These are phyloP conservation scores for Folsomia manolachei DNA, from an alignment of 2,888 invertebrate species.

Conservation along the genomic window DNA sequence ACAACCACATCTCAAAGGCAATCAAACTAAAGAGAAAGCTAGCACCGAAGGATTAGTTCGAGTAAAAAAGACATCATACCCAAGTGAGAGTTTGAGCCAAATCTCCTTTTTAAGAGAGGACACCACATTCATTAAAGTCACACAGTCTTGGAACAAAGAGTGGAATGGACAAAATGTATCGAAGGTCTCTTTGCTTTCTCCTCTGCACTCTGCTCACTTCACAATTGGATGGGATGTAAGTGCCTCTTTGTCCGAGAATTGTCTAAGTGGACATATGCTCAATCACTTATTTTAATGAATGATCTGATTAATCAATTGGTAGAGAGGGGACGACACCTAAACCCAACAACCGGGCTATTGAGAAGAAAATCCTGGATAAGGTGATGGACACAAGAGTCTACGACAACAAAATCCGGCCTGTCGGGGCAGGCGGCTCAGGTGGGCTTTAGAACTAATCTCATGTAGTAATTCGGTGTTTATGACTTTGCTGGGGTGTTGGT, in stretches of 20 bases:
- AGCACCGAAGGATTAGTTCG: too few species aligned
- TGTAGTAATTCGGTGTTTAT: too few species aligned
- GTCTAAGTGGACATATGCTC: background rate
- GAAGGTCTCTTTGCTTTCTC: background rate
- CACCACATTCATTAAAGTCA: too few species aligned
- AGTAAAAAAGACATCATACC: too few species aligned
- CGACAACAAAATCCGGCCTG: slow-evolving; percentile 9
- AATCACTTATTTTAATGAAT: background rate
- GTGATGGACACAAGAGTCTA: background rate
- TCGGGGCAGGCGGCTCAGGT: background rate
- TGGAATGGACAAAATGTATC: background rate
- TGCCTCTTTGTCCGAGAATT: too few species aligned
- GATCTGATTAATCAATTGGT: too few species aligned
- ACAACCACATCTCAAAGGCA: too few species aligned
- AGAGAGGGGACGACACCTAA: background rate
- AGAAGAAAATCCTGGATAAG: background rate
- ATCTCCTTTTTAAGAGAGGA: too few species aligned
- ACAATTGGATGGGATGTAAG: background rate
- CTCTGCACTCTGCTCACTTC: background rate
- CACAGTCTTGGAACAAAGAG: too few species aligned
- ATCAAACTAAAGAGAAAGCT: too few species aligned
- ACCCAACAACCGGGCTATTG: background rate
- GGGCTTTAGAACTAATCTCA: background rate
- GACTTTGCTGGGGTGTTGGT: too few species aligned
- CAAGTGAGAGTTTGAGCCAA: too few species aligned